A percentile compares a stretch with the other conserved stretches of the same genome.
These are phyloP conservation scores for Phyllotreta striolata DNA, from an alignment of 2,888 invertebrate genomes.

Conservation along the genomic window DNA sequence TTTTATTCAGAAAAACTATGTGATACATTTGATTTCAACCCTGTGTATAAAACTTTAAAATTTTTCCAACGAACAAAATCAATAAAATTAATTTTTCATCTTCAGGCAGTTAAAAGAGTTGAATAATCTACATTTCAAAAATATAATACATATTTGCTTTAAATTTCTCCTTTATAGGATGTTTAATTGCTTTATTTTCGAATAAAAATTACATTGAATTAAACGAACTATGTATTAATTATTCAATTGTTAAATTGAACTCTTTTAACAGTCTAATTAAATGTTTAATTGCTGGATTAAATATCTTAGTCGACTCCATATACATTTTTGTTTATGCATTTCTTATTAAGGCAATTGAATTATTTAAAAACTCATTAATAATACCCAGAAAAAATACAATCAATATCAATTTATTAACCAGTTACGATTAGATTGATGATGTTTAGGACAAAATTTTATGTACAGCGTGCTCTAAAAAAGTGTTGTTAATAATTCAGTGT, in stretches of 20 bases:
- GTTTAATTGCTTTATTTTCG: not conserved
- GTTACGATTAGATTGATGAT: slow-evolving; percentile 10
- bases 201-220: not conserved
- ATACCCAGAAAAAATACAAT: slow-evolving; percentile 20
- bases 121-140: no score
- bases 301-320: slow-evolving; percentile 5
- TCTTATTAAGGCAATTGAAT: slow-evolving; percentile 15
- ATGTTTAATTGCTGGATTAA: slow-evolving; percentile 13
- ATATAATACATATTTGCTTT: no score
- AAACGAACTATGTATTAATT: slow-evolving; percentile 2
- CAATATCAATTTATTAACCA: slow-evolving; percentile 15
- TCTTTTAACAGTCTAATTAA: slow-evolving; percentile 7
- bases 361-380: slow-evolving; percentile 24
- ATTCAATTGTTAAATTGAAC: not conserved
- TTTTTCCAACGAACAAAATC: not conserved
- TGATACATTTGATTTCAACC: slow-evolving; percentile 19
- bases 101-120: no score
- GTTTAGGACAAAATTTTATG: not conserved
- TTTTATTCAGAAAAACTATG: slow-evolving; percentile 13
- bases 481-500: not conserved
- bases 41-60: not conserved
- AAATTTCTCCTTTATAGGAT: not conserved
- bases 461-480: not conserved
- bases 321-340: slow-evolving; percentile 9
- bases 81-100: not conserved